These are phyloP conservation scores for Sisyra nigra DNA, from an alignment of 2,888 invertebrate species.

Conservation along the genomic window DNA sequence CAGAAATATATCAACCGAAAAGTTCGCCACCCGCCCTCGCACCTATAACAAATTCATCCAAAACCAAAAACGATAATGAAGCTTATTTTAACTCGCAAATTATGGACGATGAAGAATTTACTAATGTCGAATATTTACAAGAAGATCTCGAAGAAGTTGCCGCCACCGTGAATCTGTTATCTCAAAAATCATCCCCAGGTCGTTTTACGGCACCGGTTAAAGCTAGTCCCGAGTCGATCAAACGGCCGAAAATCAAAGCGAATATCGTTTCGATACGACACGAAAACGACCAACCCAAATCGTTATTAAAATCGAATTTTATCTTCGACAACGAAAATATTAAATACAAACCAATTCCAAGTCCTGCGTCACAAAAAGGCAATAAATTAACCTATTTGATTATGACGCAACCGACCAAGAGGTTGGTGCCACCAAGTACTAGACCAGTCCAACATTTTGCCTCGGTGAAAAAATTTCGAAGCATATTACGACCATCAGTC, in stretches of 20 bases:
- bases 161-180: background rate
- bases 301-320: background rate
- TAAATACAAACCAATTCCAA: background rate
- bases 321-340: slow-evolving; percentile 1
- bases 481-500: background rate
- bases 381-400: slow-evolving; percentile 2
- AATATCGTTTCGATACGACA: slow-evolving; percentile 3
- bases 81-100: no score
- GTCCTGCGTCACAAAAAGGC: background rate
- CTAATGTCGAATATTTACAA: slow-evolving; percentile 3
- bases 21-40: background rate
- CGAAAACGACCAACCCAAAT: background rate
- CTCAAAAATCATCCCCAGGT: background rate
- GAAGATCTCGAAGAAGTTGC: background rate
- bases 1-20: background rate
- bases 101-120: background rate
- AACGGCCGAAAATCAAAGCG: background rate
- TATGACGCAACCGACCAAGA: background rate
- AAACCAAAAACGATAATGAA: no score
- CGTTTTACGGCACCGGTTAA: background rate
- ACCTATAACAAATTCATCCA: background rate
- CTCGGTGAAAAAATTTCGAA: background rate
- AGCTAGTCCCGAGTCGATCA: background rate
- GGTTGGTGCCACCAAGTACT: background rate
- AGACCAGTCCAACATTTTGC: background rate